Percentiles rank a stretch among this genome's conserved stretches.
These are phyloP conservation scores for Podarcis muralis DNA, from an alignment of 2,113 vertebrate genomes.

Conservation along the genomic window DNA sequence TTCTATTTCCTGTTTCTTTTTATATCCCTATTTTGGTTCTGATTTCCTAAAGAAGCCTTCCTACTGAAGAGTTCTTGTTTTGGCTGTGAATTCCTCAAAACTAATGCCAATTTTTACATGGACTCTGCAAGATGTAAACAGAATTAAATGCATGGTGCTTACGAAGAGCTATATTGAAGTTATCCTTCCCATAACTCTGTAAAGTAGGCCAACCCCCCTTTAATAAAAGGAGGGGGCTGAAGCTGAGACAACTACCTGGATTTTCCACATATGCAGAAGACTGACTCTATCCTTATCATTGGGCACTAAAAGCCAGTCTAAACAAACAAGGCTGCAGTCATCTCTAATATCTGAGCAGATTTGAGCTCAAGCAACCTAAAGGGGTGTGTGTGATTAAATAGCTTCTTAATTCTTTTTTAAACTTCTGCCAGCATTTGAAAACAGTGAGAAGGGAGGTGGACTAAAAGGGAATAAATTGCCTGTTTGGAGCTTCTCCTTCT, in stretches of 20 bases:
- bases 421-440: neutral
- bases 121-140: neutral
- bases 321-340: neutral
- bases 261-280: neutral
- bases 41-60: neutral
- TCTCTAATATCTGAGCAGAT: neutral
- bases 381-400: neutral
- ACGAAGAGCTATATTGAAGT: neutral
- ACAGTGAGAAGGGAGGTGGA: too few relatives aligned
- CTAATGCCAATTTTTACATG: neutral
- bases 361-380: neutral
- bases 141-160: neutral
- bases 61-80: neutral
- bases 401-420: neutral
- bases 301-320: neutral
- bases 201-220: neutral
- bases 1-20: neutral
- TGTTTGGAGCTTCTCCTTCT: too few relatives aligned
- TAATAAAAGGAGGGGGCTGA: neutral
- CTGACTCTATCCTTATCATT: neutral
- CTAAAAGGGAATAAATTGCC: too few relatives aligned
- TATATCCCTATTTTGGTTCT: neutral
- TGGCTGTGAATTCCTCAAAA: neutral
- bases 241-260: neutral
- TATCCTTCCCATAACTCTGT: neutral